Conservation (phyloP, 2,888 invertebrate species). For the Watsonalla binaria region DNA sequence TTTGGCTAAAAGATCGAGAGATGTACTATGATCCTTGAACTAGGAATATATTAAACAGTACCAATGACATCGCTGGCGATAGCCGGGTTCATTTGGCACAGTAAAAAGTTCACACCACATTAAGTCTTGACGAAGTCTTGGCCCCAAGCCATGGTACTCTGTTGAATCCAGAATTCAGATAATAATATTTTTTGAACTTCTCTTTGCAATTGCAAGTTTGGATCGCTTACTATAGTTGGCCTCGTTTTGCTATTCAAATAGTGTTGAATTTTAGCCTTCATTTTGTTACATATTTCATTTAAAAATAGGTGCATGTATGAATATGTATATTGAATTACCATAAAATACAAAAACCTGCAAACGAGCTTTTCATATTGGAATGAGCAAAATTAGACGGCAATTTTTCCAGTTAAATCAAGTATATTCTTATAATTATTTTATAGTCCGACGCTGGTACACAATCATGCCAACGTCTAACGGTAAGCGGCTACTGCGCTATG, state of each 20-base stretch:
- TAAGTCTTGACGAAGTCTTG: conserved; percentile 51
- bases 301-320: too few relatives aligned
- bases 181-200: conserved; percentile 39
- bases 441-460: too few relatives aligned
- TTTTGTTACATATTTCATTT: too few relatives aligned
- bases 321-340: too few relatives aligned
- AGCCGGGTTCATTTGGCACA: conserved; percentile 58
- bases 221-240: conserved; percentile 5
- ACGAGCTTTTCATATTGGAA: too few relatives aligned
- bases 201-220: conserved; percentile 20
- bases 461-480: too few relatives aligned
- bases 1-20: background rate
- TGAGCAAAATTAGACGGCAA: too few relatives aligned
- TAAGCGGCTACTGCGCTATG: background rate
- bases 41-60: conserved; percentile 14
- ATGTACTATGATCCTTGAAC: conserved; percentile 13
- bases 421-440: too few relatives aligned
- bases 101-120: conserved; percentile 65
- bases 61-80: conserved; percentile 35
- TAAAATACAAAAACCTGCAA: too few relatives aligned
- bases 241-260: conserved; percentile 21
- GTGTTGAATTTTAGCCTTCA: conserved; percentile 5
- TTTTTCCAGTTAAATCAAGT: too few relatives aligned
- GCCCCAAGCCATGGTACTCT: conserved; percentile 48
- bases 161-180: conserved; percentile 24